A percentile compares a stretch with the other conserved stretches of the same genome.
These are phyloP conservation scores for Calameuta idolon DNA, from an alignment of 2,888 invertebrate species.

Conservation along the genomic window DNA sequence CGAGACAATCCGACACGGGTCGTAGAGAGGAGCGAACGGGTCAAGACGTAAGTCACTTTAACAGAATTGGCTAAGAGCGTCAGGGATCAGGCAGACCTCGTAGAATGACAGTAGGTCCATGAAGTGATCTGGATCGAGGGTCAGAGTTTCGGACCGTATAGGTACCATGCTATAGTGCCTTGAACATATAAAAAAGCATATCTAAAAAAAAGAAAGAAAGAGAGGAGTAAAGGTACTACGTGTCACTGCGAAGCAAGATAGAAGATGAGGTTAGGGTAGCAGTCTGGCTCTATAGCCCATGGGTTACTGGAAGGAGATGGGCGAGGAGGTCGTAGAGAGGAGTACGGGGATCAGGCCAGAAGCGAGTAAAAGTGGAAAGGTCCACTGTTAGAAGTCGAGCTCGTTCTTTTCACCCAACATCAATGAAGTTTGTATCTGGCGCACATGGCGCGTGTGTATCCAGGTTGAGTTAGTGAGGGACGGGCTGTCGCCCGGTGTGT, in stretches of 20 bases:
- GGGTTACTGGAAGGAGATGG: not conserved
- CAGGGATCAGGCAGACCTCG: not conserved
- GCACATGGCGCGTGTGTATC: constrained; percentile 64
- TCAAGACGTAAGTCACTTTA: not conserved
- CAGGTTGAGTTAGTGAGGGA: constrained; percentile 65
- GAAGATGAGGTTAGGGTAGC: not conserved
- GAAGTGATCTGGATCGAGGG: not conserved
- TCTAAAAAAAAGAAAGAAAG: constrained; percentile 21
- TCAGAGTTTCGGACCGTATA: not conserved
- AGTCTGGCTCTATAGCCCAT: not conserved
- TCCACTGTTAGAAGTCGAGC: constrained; percentile 9
- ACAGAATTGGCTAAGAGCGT: not conserved
- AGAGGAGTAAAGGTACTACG: constrained; percentile 7
- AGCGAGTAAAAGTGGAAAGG: constrained; percentile 8
- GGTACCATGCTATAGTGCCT: not conserved
- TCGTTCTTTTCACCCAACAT: constrained; percentile 46
- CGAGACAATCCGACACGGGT: not conserved
- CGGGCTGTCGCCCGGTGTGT: constrained; percentile 63
- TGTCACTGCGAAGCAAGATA: not conserved
- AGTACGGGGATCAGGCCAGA: constrained; percentile 9
- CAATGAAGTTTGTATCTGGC: constrained; percentile 66
- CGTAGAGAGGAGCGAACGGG: not conserved
- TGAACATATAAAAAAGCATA: not conserved
- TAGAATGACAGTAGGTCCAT: not conserved
- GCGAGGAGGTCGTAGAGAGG: not conserved